phyloP scores from a whole-genome alignment of 2,797 vertebrate species.

The Brachyrhaphis roseni region DNA sequence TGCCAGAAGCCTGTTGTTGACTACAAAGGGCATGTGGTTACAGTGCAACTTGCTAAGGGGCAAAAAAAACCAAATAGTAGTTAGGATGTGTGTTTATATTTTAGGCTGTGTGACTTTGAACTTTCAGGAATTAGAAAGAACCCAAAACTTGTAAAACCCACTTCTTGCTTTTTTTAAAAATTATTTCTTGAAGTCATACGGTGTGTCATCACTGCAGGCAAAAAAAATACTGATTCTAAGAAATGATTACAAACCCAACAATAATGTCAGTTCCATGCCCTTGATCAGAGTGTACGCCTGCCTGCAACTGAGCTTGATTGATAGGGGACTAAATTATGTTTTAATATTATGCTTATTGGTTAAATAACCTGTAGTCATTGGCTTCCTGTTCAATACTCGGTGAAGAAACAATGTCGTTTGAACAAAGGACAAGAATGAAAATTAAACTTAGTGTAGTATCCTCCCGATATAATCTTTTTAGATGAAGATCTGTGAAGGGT shows the following conservation, averaged over 20 bases:
- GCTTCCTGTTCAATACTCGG: conserved; percentile 13
- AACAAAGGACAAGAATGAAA: conserved; percentile 25
- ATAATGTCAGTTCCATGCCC: not conserved
- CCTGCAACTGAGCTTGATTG: not conserved
- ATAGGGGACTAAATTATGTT: not conserved
- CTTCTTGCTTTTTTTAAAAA: not conserved
- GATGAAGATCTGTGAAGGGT: conserved; percentile 8
- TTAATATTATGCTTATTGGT: not conserved
- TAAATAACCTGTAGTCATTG: not conserved
- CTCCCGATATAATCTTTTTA: not conserved
- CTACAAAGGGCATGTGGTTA: not conserved
- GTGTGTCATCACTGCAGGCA: not conserved
- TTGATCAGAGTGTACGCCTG: not conserved
- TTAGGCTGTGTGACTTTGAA: not conserved
- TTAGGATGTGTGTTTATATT: not conserved
- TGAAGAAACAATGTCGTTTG: conserved; percentile 2
- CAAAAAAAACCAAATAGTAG: not conserved
- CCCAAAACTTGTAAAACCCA: not conserved
- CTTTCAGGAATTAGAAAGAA: not conserved
- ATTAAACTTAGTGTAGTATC: conserved; percentile 5
- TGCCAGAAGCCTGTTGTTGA: not conserved
- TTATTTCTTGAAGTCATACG: not conserved
- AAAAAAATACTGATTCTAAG: not conserved
- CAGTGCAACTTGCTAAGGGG: not conserved
- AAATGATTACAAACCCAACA: not conserved